Evolutionary conservation across 2,113 vertebrate species (phyloP).

Genomic region (Meles meles): DNA sequence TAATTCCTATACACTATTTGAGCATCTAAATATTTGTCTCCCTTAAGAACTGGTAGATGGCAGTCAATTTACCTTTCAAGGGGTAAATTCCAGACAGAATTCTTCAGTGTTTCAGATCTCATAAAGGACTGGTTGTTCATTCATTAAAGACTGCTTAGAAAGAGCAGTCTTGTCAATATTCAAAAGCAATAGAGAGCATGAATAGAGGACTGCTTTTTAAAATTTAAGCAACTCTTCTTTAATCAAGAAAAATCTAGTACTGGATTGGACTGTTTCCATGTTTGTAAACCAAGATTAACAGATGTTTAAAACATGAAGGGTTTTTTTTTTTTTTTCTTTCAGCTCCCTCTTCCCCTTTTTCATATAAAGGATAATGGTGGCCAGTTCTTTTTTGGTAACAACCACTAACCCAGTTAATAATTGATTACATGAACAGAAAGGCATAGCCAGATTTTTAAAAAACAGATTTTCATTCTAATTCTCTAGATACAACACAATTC

Average conservation of each 20-base stretch:
- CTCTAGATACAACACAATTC: background rate
- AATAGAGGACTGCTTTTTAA: background rate
- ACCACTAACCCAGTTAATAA: slow-evolving; percentile 5
- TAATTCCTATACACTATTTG: background rate
- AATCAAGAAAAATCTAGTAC: background rate
- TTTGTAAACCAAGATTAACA: background rate
- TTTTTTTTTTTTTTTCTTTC: background rate
- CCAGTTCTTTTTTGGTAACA: background rate
- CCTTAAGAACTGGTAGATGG: background rate
- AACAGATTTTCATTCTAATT: slow-evolving; percentile 6
- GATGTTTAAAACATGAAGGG: background rate
- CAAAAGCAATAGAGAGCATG: background rate
- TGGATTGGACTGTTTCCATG: background rate
- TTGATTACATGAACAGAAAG: background rate
- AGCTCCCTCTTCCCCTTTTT: background rate
- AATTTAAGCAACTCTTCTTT: background rate
- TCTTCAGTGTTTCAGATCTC: background rate
- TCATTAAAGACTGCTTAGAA: background rate
- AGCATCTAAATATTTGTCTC: background rate
- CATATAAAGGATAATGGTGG: background rate
- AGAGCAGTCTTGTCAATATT: background rate
- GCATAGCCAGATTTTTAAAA: background rate
- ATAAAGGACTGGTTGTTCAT: background rate
- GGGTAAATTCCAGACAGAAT: background rate
- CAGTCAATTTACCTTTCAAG: background rate